Evolutionary conservation across 2,113 vertebrate genomes (phyloP), one percentile per base, ranked within the genome.

Genomic region (Stigmatopora nigra): DNA sequence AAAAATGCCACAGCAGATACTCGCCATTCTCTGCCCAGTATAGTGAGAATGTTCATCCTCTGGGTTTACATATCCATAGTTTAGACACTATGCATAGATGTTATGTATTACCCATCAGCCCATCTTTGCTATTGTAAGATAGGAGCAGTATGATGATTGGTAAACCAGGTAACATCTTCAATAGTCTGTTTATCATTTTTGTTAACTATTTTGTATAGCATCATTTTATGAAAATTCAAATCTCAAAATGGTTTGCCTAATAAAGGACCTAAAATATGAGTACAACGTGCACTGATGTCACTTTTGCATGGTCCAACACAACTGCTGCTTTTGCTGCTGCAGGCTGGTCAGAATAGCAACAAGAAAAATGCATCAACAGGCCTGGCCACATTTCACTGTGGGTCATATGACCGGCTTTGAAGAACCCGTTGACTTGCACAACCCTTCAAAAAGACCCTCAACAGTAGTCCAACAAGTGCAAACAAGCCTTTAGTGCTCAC

Each of bases 381-480:
- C 59, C 8, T 0, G 51, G 25, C 10, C 56, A 53, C 61, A 66
- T 82, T 80, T 63, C 65, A 69, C 63, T 16, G 20, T 19, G 36
- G 22, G 64, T 83, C 83, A 86, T 74, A 75, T 84, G 84, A 84
- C 70, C 1, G 55, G 41, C 63, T 70, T 69, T 62, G 60, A 75
- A 69, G 41, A 78, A 86, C 74, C 66, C 78, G 82, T 85, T 90
- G 87, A 87, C 83, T 13, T 75, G 2, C 69, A 75, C 72, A 65
- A 71, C 58, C 64, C 58, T 59, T 63, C 20, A 60, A 70, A 63
- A 6, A 68, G 48, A 79, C 77, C 76, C 72, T 63, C 38, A 11
- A 75, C 12, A 19, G 20, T 20, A 6, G 10, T 61, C 14, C n/a
- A 4, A 61, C 59, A 45, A 61, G 59, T 45, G 59, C 14, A 45